Percentiles rank a stretch among this genome's conserved stretches.
Conservation (phyloP, 1,140 invertebrate species). For the Cydia pomonella region DNA sequence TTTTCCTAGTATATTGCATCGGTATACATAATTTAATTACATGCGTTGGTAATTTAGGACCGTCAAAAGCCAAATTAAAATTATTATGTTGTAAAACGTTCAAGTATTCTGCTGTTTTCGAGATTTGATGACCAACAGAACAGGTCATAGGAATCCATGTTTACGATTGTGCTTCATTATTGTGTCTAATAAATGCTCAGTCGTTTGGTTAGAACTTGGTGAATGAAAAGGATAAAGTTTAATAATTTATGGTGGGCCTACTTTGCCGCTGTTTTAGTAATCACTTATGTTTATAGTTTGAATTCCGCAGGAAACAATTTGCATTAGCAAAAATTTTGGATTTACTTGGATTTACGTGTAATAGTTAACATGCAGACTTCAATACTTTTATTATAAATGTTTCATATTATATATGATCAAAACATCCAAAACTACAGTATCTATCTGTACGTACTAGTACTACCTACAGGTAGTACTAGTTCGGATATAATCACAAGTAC, state of each 20-base stretch:
- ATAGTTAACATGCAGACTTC: no score
- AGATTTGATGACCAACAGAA: slow-evolving; percentile 7
- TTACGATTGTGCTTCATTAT: slow-evolving; percentile 22
- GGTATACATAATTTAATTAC: background rate
- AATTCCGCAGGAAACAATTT: background rate
- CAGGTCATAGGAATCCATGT: background rate
- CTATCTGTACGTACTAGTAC: no score
- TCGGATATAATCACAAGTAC: no score
- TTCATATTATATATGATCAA: no score
- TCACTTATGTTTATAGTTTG: background rate
- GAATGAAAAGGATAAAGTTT: background rate
- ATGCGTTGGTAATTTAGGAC: background rate
- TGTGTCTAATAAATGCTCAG: background rate
- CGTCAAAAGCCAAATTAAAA: slow-evolving; percentile 20
- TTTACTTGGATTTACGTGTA: no score
- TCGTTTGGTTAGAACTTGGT: background rate
- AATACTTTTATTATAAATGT: no score
- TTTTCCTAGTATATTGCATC: background rate
- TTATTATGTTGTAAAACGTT: slow-evolving; percentile 10
- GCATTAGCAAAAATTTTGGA: no score
- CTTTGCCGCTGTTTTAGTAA: background rate
- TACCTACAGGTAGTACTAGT: no score
- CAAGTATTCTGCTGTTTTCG: background rate
- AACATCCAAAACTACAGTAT: no score
- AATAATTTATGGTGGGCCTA: background rate